phyloP scores from a whole-genome alignment of 1,140 invertebrate genomes.

The honey bee (Apis mellifera) region DNA sequence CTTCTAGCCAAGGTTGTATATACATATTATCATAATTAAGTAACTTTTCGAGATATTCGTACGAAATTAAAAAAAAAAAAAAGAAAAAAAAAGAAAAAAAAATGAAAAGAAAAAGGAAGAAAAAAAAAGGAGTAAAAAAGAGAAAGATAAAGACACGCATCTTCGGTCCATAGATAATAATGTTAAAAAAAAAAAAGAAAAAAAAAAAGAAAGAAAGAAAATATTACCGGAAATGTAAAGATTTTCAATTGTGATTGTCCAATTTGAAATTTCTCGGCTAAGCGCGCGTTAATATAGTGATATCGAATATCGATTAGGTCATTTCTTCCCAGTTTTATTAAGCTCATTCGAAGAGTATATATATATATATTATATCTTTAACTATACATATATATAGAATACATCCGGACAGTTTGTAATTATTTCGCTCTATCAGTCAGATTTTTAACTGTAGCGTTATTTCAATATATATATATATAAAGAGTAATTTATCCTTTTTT shows the following conservation, averaged over 20 bases:
- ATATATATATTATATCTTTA: constrained; percentile 24
- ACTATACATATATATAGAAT: background rate
- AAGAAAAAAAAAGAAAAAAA: background rate
- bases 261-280: constrained; percentile 14
- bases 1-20: constrained; percentile 77
- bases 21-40: constrained; percentile 60
- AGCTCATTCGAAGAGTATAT: background rate
- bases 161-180: constrained; percentile 21
- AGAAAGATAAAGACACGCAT: background rate
- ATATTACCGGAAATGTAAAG: constrained; percentile 10
- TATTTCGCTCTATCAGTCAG: constrained; percentile 5
- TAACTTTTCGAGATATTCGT: constrained; percentile 42
- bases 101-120: background rate
- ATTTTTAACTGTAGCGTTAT: constrained; percentile 22
- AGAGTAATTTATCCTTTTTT: background rate
- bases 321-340: constrained; percentile 13
- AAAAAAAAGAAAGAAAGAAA: too few species aligned
- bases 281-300: background rate
- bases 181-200: background rate
- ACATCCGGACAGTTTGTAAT: constrained; percentile 29
- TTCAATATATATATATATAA: background rate
- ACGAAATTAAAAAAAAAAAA: background rate
- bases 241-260: constrained; percentile 32
- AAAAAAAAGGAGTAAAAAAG: too few species aligned
- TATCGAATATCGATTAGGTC: constrained; percentile 21